Evolutionary conservation across 2,113 vertebrate genomes (phyloP).

Genomic region (Albula goreensis): DNA sequence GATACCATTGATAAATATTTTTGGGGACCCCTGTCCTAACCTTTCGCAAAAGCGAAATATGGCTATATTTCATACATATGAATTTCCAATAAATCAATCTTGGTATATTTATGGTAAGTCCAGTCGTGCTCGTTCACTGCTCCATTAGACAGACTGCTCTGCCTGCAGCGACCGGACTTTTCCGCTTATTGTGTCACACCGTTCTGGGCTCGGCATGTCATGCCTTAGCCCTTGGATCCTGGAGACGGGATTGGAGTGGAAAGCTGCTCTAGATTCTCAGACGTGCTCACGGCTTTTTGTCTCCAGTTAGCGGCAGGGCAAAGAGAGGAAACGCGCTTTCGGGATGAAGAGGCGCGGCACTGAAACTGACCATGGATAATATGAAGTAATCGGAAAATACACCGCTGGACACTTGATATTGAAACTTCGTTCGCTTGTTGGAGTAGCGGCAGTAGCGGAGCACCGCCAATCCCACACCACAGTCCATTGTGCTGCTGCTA

Average conservation of each 20-base stretch:
- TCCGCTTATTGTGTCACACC: constrained; percentile 24
- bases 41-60: too few species aligned
- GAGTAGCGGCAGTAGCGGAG: constrained; percentile 19
- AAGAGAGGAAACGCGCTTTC: not conserved
- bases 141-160: not conserved
- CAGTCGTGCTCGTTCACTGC: not conserved
- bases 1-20: too few species aligned
- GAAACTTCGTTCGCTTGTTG: not conserved
- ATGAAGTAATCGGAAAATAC: not conserved
- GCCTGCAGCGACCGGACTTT: constrained; percentile 2
- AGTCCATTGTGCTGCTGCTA: constrained; percentile 5
- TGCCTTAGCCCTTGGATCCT: constrained; percentile 33
- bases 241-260: constrained; percentile 44
- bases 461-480: not conserved
- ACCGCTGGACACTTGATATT: not conserved
- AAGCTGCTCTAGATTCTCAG: constrained; percentile 41
- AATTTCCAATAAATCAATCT: too few species aligned
- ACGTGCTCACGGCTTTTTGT: constrained; percentile 22
- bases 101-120: not conserved
- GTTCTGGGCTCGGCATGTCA: constrained; percentile 44
- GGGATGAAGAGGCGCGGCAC: not conserved
- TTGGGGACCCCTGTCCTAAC: too few species aligned
- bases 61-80: too few species aligned
- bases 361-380: not conserved
- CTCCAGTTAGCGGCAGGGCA: not conserved